Percentiles rank a stretch among this genome's conserved stretches.
Evolutionary conservation across 23 tunicate genomes (phyloP).

Genomic region (Botrylloides violaceus): DNA sequence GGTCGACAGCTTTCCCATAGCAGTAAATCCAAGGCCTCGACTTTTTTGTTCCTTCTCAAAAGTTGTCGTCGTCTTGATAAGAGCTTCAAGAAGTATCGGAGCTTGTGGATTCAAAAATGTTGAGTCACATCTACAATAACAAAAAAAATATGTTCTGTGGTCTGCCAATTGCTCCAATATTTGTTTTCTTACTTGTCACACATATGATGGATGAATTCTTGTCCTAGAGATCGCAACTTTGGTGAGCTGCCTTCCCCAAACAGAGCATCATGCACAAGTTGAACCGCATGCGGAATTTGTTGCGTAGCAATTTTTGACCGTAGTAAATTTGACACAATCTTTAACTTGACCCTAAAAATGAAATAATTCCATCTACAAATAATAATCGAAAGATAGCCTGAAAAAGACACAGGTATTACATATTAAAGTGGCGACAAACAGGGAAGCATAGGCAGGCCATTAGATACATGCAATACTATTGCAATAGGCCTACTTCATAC

Average conservation of each 20-base stretch:
- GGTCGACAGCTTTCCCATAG: constrained; percentile 42
- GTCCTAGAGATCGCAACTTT: constrained; percentile 37
- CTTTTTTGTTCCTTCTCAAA: constrained; percentile 26
- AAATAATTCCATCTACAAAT: neutral
- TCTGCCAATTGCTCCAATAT: too few relatives aligned
- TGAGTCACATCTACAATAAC: constrained; percentile 1
- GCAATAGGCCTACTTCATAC: too few relatives aligned
- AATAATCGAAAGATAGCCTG: neutral
- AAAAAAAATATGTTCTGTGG: neutral
- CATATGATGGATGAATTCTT: constrained; percentile 58
- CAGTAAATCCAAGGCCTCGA: constrained; percentile 35
- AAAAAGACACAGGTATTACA: too few relatives aligned
- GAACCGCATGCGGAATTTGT: constrained; percentile 50
- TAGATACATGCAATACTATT: too few relatives aligned
- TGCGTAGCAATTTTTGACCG: constrained; percentile 48
- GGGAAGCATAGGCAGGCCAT: too few relatives aligned
- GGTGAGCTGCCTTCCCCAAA: constrained; percentile 41
- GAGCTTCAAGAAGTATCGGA: constrained; percentile 50
- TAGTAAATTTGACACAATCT: constrained; percentile 33
- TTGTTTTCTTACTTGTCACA: constrained; percentile 40
- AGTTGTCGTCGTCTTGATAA: constrained; percentile 32
- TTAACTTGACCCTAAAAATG: constrained; percentile 56
- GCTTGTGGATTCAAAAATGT: constrained; percentile 24
- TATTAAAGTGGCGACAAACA: too few relatives aligned
- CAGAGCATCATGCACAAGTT: constrained; percentile 70